Conservation (phyloP, 2,888 invertebrate species). For the Nomada ruficornis region DNA sequence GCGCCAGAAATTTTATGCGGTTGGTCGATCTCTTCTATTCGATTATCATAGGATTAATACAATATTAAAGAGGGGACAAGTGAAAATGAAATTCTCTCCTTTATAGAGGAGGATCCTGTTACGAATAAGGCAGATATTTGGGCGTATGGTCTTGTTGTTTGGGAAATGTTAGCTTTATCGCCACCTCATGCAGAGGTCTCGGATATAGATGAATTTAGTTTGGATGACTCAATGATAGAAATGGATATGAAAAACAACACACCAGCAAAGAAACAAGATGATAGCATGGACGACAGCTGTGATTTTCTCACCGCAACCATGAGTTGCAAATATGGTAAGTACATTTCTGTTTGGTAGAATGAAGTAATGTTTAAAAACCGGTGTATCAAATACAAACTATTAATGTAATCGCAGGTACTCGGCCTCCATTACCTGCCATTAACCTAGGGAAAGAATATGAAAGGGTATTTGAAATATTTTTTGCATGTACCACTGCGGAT, state of each 20-base stretch:
- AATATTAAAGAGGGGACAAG: not conserved
- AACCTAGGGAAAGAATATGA: conserved; percentile 87
- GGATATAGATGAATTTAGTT: conserved; percentile 66
- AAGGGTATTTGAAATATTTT: conserved; percentile 89
- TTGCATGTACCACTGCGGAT: conserved; percentile 88
- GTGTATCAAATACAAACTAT: conserved; percentile 9
- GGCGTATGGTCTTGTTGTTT: conserved; percentile 91
- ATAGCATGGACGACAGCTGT: conserved; percentile 71
- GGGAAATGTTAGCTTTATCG: conserved; percentile 92
- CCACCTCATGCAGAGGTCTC: conserved; percentile 87
- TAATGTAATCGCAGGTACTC: conserved; percentile 85
- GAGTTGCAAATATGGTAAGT: conserved; percentile 68
- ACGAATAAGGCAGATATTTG: conserved; percentile 92
- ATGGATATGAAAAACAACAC: conserved; percentile 31
- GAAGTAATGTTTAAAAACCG: not conserved
- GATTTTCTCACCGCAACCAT: conserved; percentile 58
- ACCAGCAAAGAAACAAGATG: conserved; percentile 65
- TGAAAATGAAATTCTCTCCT: not conserved
- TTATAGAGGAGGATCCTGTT: conserved; percentile 85
- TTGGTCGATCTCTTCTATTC: conserved; percentile 53
- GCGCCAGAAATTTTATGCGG: conserved; percentile 90
- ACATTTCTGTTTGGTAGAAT: not conserved
- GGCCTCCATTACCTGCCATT: conserved; percentile 89
- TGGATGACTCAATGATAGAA: conserved; percentile 73
- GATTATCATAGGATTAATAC: not conserved